Percentiles rank a stretch among this genome's conserved stretches.
These are phyloP conservation scores for Stenurella melanura DNA, from an alignment of 2,888 invertebrate genomes.

Conservation along the genomic window DNA sequence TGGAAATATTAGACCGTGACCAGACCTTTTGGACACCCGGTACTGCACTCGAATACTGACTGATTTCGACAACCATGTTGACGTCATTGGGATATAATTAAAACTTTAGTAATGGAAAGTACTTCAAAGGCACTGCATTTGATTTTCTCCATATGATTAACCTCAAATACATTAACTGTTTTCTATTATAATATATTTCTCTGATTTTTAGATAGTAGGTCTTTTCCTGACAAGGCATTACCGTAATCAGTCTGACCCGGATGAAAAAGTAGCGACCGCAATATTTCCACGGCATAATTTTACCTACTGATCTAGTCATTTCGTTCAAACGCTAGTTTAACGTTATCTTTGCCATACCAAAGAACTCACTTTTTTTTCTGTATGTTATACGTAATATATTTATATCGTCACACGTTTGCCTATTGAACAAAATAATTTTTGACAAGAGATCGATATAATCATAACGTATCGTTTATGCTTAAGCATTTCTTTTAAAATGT, in stretches of 20 bases:
- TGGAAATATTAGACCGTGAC: too few relatives aligned
- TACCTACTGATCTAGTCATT: conserved; percentile 70
- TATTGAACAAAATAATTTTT: conserved; percentile 6
- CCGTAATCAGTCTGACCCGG: conserved; percentile 87
- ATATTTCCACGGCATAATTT: conserved; percentile 78
- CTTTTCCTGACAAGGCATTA: conserved; percentile 87
- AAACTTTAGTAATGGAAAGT: too few relatives aligned
- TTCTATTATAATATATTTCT: background rate
- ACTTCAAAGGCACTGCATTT: too few relatives aligned
- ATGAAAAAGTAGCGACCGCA: conserved; percentile 83
- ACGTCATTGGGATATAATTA: too few relatives aligned
- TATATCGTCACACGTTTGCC: conserved; percentile 11
- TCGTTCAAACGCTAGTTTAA: conserved; percentile 46
- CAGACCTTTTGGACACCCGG: too few relatives aligned
- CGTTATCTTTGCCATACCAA: conserved; percentile 60
- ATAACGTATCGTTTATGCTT: background rate
- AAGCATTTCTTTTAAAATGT: background rate
- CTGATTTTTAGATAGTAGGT: conserved; percentile 82
- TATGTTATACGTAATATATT: conserved; percentile 19
- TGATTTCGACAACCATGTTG: too few relatives aligned
- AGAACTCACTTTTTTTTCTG: conserved; percentile 48
- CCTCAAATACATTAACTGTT: background rate
- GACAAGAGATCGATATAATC: background rate
- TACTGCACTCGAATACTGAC: too few relatives aligned
- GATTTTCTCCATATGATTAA: background rate